Percentiles rank a stretch among this genome's conserved stretches.
Evolutionary conservation across 2,888 invertebrate genomes (phyloP).

Genomic region (Argyra leucocephala): DNA sequence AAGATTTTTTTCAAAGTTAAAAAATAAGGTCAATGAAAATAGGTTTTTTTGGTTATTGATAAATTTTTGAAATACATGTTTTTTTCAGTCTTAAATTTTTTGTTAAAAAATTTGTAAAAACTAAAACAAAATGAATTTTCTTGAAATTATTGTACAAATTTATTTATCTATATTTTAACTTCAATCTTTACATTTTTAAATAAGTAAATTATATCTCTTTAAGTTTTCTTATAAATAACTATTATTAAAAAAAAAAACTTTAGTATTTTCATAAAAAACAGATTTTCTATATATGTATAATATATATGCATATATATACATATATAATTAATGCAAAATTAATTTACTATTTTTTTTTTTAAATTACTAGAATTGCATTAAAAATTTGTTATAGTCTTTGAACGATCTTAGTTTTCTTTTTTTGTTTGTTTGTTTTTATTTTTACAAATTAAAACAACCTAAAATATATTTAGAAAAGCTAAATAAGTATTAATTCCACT

Average conservation of each 20-base stretch:
- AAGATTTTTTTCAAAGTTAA: too few relatives aligned
- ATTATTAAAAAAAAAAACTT: background rate
- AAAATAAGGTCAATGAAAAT: too few relatives aligned
- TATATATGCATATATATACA: background rate
- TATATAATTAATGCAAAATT: background rate
- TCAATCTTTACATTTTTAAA: background rate
- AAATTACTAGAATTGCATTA: slow-evolving; percentile 1
- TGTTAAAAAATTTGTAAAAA: too few relatives aligned
- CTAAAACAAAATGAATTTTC: background rate
- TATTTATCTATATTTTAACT: background rate
- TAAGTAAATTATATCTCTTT: background rate
- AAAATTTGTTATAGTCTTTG: background rate
- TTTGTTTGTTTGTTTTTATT: too few relatives aligned
- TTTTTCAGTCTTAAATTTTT: too few relatives aligned
- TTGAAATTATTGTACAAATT: background rate
- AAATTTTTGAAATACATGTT: too few relatives aligned
- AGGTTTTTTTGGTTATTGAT: too few relatives aligned
- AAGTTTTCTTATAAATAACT: background rate
- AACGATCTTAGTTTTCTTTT: background rate
- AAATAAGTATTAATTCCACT: background rate
- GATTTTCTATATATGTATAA: background rate
- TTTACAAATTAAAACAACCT: slow-evolving; percentile 3
- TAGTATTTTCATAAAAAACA: background rate
- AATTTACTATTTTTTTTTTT: background rate
- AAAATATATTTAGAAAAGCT: background rate